Percentiles rank a stretch among this genome's conserved stretches.
Evolutionary conservation across 2,888 invertebrate species (phyloP).

Genomic region (Xanthorhoe designata): DNA sequence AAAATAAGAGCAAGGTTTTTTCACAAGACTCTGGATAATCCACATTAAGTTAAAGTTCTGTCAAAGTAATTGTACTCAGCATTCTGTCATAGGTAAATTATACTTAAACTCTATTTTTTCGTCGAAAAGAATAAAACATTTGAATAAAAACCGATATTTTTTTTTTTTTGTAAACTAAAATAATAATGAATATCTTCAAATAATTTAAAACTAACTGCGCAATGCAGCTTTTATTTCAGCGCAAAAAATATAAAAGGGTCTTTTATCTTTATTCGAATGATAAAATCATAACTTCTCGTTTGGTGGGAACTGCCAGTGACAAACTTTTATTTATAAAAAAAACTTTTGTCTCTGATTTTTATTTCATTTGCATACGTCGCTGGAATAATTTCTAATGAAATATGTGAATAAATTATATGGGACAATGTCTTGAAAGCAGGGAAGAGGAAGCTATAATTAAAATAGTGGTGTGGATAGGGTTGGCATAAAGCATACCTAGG

Average conservation of each 20-base stretch:
- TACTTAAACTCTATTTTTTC: too few species aligned
- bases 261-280: slow-evolving; percentile 46
- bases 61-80: too few species aligned
- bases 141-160: neutral
- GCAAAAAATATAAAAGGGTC: slow-evolving; percentile 44
- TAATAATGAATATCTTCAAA: neutral
- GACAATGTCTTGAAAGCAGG: slow-evolving; percentile 79
- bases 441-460: slow-evolving; percentile 80
- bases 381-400: slow-evolving; percentile 72
- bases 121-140: too few species aligned
- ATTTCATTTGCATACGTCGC: slow-evolving; percentile 77
- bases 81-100: too few species aligned
- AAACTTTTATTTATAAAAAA: slow-evolving; percentile 57
- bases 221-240: slow-evolving; percentile 18
- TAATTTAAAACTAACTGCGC: neutral
- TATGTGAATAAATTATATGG: slow-evolving; percentile 77
- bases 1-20: too few species aligned
- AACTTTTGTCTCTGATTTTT: slow-evolving; percentile 72
- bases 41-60: too few species aligned
- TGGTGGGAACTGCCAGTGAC: slow-evolving; percentile 76
- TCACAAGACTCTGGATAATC: too few species aligned
- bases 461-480: slow-evolving; percentile 66
- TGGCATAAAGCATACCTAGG: slow-evolving; percentile 41
- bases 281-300: slow-evolving; percentile 59
- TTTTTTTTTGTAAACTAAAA: neutral